These are phyloP conservation scores for Lethenteron reissneri DNA, from an alignment of 2,113 vertebrate species.

Conservation along the genomic window DNA sequence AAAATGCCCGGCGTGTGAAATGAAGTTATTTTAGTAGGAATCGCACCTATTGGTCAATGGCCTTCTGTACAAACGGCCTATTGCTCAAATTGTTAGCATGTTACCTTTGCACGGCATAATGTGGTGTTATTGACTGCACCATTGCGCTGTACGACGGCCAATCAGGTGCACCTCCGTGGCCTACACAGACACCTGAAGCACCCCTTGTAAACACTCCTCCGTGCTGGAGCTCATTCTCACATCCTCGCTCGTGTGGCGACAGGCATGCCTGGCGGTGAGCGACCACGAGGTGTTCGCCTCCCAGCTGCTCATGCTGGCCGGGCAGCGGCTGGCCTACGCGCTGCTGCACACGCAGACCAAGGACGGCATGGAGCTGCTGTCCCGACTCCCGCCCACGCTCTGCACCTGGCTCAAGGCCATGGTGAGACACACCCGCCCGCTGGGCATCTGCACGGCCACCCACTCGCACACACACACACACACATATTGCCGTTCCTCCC, in stretches of 20 bases:
- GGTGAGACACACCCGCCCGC: constrained; percentile 26
- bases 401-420: constrained; percentile 95
- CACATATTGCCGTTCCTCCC: too few species aligned
- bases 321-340: constrained; percentile 55
- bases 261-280: constrained; percentile 63
- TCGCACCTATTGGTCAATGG: too few species aligned
- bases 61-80: too few species aligned
- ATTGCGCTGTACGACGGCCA: neutral
- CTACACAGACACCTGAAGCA: neutral
- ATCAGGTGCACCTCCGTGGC: neutral
- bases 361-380: constrained; percentile 62
- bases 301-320: constrained; percentile 62
- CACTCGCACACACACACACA: too few species aligned
- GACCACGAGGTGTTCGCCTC: constrained; percentile 84
- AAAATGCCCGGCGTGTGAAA: too few species aligned
- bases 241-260: neutral
- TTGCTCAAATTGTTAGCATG: neutral
- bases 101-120: neutral
- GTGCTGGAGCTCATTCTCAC: neutral
- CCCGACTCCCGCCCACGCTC: constrained; percentile 55
- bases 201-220: neutral
- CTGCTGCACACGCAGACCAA: constrained; percentile 51
- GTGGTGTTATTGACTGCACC: neutral
- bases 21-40: too few species aligned
- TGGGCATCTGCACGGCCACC: too few species aligned